phyloP scores from a whole-genome alignment of 2,113 vertebrate species.

The Catharus bicknelli region DNA sequence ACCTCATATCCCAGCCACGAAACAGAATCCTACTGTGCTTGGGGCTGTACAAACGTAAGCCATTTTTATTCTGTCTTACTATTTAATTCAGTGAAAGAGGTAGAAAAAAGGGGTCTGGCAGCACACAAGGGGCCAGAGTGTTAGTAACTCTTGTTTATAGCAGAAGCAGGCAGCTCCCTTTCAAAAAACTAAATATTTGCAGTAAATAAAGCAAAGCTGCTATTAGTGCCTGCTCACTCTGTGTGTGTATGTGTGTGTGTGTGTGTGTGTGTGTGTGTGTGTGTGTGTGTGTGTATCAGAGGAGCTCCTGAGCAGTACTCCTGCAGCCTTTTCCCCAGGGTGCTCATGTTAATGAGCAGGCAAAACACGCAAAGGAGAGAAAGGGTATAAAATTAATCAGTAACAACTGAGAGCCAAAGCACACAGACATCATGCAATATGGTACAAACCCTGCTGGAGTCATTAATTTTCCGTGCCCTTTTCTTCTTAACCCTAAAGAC shows the following conservation, averaged over 20 bases:
- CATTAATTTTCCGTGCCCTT: not conserved
- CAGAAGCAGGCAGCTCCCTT: conserved; percentile 8
- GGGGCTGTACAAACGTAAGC: not conserved
- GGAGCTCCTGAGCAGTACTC: not conserved
- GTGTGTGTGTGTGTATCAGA: not conserved
- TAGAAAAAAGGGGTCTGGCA: not conserved
- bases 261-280: too few species aligned
- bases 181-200: conserved; percentile 10
- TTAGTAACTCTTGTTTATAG: conserved; percentile 15
- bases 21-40: conserved; percentile 34
- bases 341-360: conserved; percentile 1
- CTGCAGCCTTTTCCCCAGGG: not conserved
- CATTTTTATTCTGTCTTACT: conserved; percentile 25
- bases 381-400: conserved; percentile 28
- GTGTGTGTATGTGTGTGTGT: not conserved
- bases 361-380: not conserved
- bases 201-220: conserved; percentile 31
- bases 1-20: not conserved
- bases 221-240: not conserved
- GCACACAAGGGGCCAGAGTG: not conserved
- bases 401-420: not conserved
- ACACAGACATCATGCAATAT: not conserved
- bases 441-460: conserved; percentile 2
- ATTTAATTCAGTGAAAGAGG: conserved; percentile 3
- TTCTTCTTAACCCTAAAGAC: not conserved